These are phyloP conservation scores for Phoeniculus purpureus DNA, from an alignment of 2,797 vertebrate genomes.

Conservation along the genomic window DNA sequence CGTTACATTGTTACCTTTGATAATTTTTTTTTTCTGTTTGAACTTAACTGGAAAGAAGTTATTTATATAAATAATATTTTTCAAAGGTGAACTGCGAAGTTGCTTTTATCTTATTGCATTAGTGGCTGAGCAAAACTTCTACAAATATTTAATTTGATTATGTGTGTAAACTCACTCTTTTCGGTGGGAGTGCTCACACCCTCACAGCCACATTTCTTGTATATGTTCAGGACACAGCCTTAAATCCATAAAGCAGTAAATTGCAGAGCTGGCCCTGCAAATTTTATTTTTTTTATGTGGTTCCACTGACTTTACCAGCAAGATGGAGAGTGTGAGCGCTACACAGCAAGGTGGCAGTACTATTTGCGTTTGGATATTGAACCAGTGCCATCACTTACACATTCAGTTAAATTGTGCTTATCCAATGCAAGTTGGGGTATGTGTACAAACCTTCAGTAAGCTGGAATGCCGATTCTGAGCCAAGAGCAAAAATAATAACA, in stretches of 20 bases:
- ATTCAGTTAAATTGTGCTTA: neutral
- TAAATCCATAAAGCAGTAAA: slow-evolving; percentile 28
- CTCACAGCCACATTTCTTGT: neutral
- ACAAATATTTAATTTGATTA: neutral
- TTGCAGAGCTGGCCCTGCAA: slow-evolving; percentile 28
- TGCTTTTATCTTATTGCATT: slow-evolving; percentile 22
- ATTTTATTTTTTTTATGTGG: neutral
- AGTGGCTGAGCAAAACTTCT: slow-evolving; percentile 1
- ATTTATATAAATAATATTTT: slow-evolving; percentile 74
- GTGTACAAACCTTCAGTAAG: neutral
- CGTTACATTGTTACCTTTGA: slow-evolving; percentile 42
- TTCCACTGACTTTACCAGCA: slow-evolving; percentile 41
- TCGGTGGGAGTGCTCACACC: neutral
- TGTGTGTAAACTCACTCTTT: neutral
- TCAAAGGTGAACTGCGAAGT: slow-evolving; percentile 76
- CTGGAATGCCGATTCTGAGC: neutral
- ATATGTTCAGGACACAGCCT: neutral
- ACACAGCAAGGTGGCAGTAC: neutral
- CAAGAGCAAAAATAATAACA: neutral
- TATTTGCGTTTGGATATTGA: neutral
- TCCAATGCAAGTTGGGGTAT: neutral
- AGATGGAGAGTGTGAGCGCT: neutral
- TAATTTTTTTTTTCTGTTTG: slow-evolving; percentile 38
- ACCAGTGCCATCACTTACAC: neutral
- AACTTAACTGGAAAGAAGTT: slow-evolving; percentile 69